Percentiles rank a stretch among this genome's conserved stretches.
These are phyloP conservation scores for Phymastichus coffea DNA, from an alignment of 1,140 invertebrate genomes.

Conservation along the genomic window DNA sequence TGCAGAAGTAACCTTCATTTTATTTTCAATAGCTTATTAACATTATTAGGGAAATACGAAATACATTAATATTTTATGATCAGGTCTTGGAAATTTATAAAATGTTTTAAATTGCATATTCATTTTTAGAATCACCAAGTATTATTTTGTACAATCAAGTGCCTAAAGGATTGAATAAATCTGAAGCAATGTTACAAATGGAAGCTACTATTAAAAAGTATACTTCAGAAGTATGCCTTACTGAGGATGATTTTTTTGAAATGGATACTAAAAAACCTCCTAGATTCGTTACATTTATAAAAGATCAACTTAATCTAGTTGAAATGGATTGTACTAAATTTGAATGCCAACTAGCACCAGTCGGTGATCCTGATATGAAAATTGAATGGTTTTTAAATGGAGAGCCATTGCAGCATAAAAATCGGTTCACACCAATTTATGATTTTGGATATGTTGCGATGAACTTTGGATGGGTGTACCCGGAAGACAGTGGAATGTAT, in stretches of 20 bases:
- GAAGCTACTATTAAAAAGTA: slow-evolving; percentile 92
- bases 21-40: no score
- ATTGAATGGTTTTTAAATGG: slow-evolving; percentile 96
- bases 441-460: slow-evolving; percentile 96
- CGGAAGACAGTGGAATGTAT: slow-evolving; percentile 88
- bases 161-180: slow-evolving; percentile 89
- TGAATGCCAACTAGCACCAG: slow-evolving; percentile 89
- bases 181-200: slow-evolving; percentile 88
- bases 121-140: slow-evolving; percentile 71
- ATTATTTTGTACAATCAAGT: slow-evolving; percentile 91
- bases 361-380: slow-evolving; percentile 96
- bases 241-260: slow-evolving; percentile 88
- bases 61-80: no score
- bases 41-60: no score
- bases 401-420: slow-evolving; percentile 84
- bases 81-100: no score
- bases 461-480: slow-evolving; percentile 95
- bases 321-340: slow-evolving; percentile 92
- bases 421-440: slow-evolving; percentile 88
- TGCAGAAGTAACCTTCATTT: slow-evolving; percentile 72
- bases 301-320: slow-evolving; percentile 76
- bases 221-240: slow-evolving; percentile 83
- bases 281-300: slow-evolving; percentile 89
- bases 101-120: no score
- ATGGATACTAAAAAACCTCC: slow-evolving; percentile 87